These are phyloP conservation scores for Phalacrocorax brasilianus DNA, from an alignment of 2,113 vertebrate species.

Conservation along the genomic window DNA sequence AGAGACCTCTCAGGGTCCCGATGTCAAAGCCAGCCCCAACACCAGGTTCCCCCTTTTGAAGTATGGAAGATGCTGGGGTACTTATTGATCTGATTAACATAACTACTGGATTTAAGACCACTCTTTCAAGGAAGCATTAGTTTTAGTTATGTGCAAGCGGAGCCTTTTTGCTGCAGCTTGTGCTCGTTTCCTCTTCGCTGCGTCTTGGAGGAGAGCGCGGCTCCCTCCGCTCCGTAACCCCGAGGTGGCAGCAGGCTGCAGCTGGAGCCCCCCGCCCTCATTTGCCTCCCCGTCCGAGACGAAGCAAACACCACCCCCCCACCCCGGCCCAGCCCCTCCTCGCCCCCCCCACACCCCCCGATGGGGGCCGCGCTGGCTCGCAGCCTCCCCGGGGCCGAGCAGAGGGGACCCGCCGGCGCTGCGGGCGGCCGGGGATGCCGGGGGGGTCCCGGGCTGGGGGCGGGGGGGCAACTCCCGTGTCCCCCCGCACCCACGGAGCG, in stretches of 20 bases:
- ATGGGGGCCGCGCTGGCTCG: not conserved
- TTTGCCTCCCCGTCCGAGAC: no score
- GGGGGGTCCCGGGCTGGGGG: no score
- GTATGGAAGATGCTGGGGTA: not conserved
- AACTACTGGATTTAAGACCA: not conserved
- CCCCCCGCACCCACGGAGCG: not conserved
- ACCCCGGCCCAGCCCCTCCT: no score
- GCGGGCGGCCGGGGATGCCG: not conserved
- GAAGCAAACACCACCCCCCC: no score
- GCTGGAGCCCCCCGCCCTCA: no score
- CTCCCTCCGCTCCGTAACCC: not conserved
- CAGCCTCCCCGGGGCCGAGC: not conserved
- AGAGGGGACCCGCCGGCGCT: not conserved
- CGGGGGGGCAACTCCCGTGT: not conserved
- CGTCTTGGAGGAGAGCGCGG: no score
- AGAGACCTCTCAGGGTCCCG: not conserved
- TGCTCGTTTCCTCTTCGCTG: not conserved
- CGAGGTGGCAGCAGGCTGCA: not conserved
- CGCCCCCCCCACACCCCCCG: no score
- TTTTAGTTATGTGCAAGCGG: not conserved
- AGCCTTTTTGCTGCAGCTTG: no score
- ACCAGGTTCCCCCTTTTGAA: no score
- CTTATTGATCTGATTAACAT: no score
- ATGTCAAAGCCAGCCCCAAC: not conserved
- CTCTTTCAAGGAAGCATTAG: no score